phyloP scores from a whole-genome alignment of 2,113 vertebrate genomes.

The Asarcornis scutulata region DNA sequence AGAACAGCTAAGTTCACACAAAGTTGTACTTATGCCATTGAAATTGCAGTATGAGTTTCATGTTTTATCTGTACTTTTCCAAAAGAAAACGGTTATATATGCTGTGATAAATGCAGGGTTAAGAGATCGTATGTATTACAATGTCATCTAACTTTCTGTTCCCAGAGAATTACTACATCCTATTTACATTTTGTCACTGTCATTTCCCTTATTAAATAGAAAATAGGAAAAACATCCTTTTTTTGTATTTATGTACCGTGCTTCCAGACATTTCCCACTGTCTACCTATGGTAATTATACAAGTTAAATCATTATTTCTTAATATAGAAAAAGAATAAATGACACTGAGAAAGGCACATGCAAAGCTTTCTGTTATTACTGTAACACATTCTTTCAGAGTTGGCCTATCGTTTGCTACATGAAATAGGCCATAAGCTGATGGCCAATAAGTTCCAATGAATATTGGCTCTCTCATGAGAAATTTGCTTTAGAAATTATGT shows the following conservation, averaged over 20 bases:
- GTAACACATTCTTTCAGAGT: neutral
- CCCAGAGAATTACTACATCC: neutral
- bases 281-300: neutral
- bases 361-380: conserved; percentile 2
- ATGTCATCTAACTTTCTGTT: neutral
- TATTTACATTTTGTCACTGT: conserved; percentile 4
- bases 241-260: neutral
- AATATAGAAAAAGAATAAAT: neutral
- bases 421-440: neutral
- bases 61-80: neutral
- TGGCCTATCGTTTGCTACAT: neutral
- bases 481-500: conserved; percentile 26
- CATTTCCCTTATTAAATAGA: neutral
- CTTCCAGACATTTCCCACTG: neutral
- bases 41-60: neutral
- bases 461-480: neutral
- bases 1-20: neutral
- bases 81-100: neutral
- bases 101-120: neutral
- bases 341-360: neutral
- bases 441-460: neutral
- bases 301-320: neutral
- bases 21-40: neutral
- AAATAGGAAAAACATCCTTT: neutral
- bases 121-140: neutral